Conservation (phyloP, 2,113 vertebrate species). For the Chloropsis hardwickii region DNA sequence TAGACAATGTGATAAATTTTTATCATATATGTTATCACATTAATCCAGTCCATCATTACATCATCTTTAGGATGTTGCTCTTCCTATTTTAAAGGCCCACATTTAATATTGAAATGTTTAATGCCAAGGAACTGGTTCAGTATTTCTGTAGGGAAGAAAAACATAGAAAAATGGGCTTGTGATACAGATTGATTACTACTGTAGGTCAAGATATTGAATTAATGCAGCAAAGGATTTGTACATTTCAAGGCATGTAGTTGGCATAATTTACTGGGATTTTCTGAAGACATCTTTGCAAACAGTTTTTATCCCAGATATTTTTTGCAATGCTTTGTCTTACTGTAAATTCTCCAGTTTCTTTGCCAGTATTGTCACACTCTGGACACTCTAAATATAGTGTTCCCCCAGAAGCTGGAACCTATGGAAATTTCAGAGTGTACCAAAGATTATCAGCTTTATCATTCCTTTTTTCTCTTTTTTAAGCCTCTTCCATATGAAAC, state of each 20-base stretch:
- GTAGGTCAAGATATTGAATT: background rate
- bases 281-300: background rate
- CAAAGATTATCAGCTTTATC: background rate
- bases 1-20: background rate
- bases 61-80: background rate
- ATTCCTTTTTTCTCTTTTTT: background rate
- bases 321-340: background rate
- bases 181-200: background rate
- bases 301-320: background rate
- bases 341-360: background rate
- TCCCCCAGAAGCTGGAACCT: background rate
- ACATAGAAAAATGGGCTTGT: background rate
- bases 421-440: background rate
- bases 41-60: background rate
- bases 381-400: background rate
- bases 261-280: background rate
- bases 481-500: background rate
- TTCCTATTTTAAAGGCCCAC: background rate
- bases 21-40: background rate
- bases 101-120: background rate
- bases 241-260: background rate
- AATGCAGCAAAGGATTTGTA: background rate
- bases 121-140: background rate
- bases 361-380: background rate
- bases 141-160: background rate